Percentiles rank a stretch among this genome's conserved stretches.
phyloP scores from a whole-genome alignment of 2,888 invertebrate species.

The Cremastobaeus sp. region DNA sequence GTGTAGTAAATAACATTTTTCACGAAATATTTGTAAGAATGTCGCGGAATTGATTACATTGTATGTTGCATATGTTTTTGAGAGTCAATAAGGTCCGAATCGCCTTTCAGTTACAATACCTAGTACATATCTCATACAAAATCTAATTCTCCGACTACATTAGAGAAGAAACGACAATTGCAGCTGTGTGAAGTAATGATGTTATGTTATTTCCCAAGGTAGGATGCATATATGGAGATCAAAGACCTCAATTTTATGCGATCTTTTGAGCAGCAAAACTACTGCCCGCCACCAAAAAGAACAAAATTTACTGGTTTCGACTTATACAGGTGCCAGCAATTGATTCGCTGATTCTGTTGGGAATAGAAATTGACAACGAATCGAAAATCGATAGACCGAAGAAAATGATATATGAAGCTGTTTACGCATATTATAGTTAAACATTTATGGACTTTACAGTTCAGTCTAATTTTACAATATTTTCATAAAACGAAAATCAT shows the following conservation, averaged over 20 bases:
- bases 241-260: conserved; percentile 59
- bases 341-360: conserved; percentile 40
- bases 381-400: conserved; percentile 21
- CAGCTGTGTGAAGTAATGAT: conserved; percentile 61
- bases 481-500: no score
- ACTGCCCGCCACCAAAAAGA: conserved; percentile 52
- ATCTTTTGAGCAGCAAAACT: conserved; percentile 53
- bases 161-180: conserved; percentile 59
- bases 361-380: conserved; percentile 54
- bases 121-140: conserved; percentile 54
- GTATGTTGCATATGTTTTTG: conserved; percentile 43
- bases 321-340: conserved; percentile 57
- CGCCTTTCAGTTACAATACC: conserved; percentile 58
- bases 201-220: conserved; percentile 61
- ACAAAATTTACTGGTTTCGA: conserved; percentile 56
- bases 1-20: no score
- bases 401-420: conserved; percentile 32
- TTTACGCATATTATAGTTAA: conserved; percentile 34
- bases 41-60: conserved; percentile 58
- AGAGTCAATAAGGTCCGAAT: conserved; percentile 37
- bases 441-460: no score
- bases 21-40: no score
- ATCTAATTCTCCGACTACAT: conserved; percentile 55
- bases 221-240: conserved; percentile 57
- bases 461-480: no score